These are phyloP conservation scores for Leptinotarsa texana DNA, from an alignment of 1,140 invertebrate species.

Conservation along the genomic window DNA sequence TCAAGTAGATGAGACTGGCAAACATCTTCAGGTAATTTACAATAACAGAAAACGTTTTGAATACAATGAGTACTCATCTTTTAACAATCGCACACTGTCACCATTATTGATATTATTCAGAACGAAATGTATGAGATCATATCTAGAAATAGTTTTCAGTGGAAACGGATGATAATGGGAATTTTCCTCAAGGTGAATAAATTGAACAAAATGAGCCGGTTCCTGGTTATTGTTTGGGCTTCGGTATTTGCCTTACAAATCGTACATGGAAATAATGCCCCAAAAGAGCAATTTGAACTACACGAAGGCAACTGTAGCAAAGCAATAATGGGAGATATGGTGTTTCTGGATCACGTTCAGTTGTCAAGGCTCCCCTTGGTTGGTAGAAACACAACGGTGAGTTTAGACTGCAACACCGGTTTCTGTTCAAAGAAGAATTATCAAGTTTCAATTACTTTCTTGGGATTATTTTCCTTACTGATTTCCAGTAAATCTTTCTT, in stretches of 20 bases:
- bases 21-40: neutral
- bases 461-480: no score
- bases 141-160: neutral
- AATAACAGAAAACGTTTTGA: neutral
- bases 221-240: neutral
- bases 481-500: no score
- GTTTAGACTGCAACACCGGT: neutral
- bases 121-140: neutral
- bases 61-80: neutral
- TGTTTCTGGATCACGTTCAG: constrained; percentile 8
- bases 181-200: neutral
- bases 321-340: constrained; percentile 1
- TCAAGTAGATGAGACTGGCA: neutral
- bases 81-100: neutral
- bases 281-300: constrained; percentile 10
- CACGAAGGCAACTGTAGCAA: constrained; percentile 13
- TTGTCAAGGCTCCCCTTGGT: neutral
- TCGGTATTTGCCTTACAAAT: neutral
- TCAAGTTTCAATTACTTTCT: no score
- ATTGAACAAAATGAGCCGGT: neutral
- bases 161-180: neutral
- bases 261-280: neutral
- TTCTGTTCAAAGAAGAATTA: no score
- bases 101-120: neutral
- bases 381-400: constrained; percentile 12